Base-by-base conservation (phyloP, 2,113 vertebrate species). In the Sylvia atricapilla region DNA sequence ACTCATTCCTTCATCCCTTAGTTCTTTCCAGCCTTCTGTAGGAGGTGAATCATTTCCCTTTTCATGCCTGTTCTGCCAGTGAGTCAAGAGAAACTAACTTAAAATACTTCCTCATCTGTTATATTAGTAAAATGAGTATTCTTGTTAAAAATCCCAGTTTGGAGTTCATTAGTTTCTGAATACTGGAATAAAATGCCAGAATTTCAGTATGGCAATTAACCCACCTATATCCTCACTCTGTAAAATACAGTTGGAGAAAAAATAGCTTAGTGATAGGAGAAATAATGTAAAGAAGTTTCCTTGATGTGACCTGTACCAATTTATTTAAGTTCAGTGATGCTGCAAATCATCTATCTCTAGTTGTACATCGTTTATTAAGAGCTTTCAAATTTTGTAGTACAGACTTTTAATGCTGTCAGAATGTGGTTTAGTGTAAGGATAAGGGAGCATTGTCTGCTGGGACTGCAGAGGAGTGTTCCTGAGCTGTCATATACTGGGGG, bases 281-380 rank as follows among this genome's bases (percentile, higher is more conserved):
- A 87, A 52, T 77, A 74, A 52, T 31, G 18, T 84, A 56, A 75
- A 84, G 55, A 84, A 92, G 5, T n/a, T 59, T 84, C 76, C 53
- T 84, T 10, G 0, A 12, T 90, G 63, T 63, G 72, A 90, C 59
- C 41, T 74, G 44, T 76, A 84, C 49, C 37, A 22, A 79, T 89
- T 89, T 70, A 20, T 84, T 41, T 58, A 72, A 84, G 60, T 78
- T 92, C 68, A 72, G 56, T 69, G 80, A 17, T 87, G 81, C 89
- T 92, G 62, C 62, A 92, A 64, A 94, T 94, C 72, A 80, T 67
- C 68, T 55, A 69, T 59, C 64, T 47, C 55, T 28, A 52, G 64
- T 52, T 84, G 58, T 90, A 49, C 66, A 41, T 92, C 90, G 50
- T 88, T 95, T 79, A 88, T 95, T 88, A 95, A 80, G 63, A 50